Conservation (phyloP, 2,797 vertebrate genomes). For the Danio jaintianensis region DNA sequence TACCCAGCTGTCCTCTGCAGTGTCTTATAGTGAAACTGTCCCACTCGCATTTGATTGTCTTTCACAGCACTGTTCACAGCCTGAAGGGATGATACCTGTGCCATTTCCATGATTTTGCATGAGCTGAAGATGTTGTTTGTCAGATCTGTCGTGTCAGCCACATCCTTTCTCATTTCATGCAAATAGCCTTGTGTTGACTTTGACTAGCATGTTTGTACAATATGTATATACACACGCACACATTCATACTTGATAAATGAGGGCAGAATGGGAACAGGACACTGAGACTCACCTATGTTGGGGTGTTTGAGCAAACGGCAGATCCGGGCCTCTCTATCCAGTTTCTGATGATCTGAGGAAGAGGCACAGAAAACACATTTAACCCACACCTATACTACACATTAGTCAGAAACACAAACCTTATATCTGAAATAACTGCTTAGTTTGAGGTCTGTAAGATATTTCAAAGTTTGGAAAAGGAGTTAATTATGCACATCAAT, state of each 20-base stretch:
- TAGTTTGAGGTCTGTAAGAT: neutral
- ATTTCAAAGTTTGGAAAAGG: neutral
- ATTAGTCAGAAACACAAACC: neutral
- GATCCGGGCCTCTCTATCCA: conserved; percentile 97
- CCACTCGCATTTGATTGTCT: neutral
- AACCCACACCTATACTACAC: neutral
- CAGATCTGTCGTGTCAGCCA: conserved; percentile 44
- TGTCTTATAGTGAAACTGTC: conserved; percentile 3
- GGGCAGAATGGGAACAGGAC: neutral
- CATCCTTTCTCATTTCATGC: conserved; percentile 58
- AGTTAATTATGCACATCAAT: no score
- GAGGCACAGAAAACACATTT: conserved; percentile 33
- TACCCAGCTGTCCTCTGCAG: neutral
- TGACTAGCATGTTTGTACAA: conserved; percentile 20
- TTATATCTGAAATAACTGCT: neutral
- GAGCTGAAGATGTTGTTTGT: conserved; percentile 44
- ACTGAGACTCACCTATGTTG: conserved; percentile 90
- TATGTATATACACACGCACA: conserved; percentile 28
- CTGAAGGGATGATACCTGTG: conserved; percentile 35
- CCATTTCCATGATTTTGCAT: conserved; percentile 58
- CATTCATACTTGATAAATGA: neutral
- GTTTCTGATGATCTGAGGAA: conserved; percentile 94
- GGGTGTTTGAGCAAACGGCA: conserved; percentile 97
- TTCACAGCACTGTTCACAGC: neutral
- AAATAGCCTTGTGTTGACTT: conserved; percentile 55